phyloP scores from a whole-genome alignment of 2,888 invertebrate species.

The Netelia fuscicornis region DNA sequence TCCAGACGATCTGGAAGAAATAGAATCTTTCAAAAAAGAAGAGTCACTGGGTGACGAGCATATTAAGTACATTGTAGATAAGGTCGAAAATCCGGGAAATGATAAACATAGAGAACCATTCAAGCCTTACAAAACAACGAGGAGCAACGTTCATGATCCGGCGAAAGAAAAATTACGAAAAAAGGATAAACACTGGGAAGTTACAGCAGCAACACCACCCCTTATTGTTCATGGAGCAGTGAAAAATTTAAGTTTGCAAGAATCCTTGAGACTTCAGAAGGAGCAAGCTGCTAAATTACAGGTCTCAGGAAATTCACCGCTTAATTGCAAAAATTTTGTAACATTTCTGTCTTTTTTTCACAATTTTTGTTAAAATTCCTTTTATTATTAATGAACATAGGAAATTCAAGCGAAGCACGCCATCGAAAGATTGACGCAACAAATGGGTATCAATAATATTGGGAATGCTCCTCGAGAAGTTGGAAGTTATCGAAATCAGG shows the following conservation, averaged over 20 bases:
- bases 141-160: constrained; percentile 86
- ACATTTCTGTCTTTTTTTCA: constrained; percentile 69
- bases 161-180: constrained; percentile 86
- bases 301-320: constrained; percentile 83
- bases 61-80: constrained; percentile 86
- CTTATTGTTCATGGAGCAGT: constrained; percentile 86
- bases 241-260: constrained; percentile 86
- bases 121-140: constrained; percentile 87
- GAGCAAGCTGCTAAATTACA: constrained; percentile 84
- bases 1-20: constrained; percentile 85
- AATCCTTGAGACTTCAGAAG: constrained; percentile 87
- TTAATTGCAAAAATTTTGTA: no score
- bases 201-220: constrained; percentile 88
- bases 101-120: constrained; percentile 83
- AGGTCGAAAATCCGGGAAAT: constrained; percentile 83
- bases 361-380: constrained; percentile 17
- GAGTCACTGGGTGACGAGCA: constrained; percentile 82
- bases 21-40: constrained; percentile 78
- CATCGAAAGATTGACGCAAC: constrained; percentile 86
- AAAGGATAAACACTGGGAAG: constrained; percentile 87
- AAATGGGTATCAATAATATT: constrained; percentile 84
- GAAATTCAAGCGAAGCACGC: constrained; percentile 87
- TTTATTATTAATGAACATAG: constrained; percentile 72
- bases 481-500: constrained; percentile 84
- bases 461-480: constrained; percentile 82